phyloP scores from a whole-genome alignment of 2,797 vertebrate genomes.

The Epinephelus awoara region DNA sequence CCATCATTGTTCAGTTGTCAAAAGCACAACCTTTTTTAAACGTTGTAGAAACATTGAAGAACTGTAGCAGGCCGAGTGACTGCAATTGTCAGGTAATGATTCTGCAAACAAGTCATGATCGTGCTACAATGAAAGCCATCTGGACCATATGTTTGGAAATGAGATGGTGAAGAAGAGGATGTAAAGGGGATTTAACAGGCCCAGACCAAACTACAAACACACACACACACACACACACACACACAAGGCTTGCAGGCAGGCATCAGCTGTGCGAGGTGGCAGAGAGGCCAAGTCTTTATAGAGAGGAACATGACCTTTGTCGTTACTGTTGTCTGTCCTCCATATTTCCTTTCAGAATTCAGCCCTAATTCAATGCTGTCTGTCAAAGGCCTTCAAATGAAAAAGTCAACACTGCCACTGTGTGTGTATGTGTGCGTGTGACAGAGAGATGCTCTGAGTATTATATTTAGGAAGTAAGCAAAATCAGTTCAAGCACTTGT shows the following conservation, averaged over 20 bases:
- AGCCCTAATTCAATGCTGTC: constrained; percentile 22
- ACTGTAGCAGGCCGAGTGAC: constrained; percentile 16
- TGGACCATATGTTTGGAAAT: constrained; percentile 58
- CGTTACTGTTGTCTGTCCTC: constrained; percentile 46
- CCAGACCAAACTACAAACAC: constrained; percentile 14
- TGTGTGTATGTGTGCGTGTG: constrained; percentile 10
- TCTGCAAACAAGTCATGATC: constrained; percentile 61
- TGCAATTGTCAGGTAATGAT: constrained; percentile 52
- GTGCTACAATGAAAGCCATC: constrained; percentile 54
- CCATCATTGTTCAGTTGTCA: constrained; percentile 4
- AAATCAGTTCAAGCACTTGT: neutral
- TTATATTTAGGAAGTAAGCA: neutral
- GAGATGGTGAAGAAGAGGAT: constrained; percentile 41
- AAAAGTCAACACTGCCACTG: constrained; percentile 16
- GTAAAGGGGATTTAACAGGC: constrained; percentile 42
- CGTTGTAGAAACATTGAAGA: constrained; percentile 10
- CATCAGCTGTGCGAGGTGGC: constrained; percentile 51
- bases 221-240: constrained; percentile 22
- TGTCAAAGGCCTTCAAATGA: constrained; percentile 49
- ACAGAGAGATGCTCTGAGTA: neutral
- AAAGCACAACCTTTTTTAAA: constrained; percentile 4
- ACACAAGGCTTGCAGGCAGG: constrained; percentile 42
- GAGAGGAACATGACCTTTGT: constrained; percentile 54
- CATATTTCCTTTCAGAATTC: constrained; percentile 54
- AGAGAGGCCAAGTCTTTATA: constrained; percentile 53